Evolutionary conservation across 2,797 vertebrate genomes (phyloP), one percentile per base, ranked within the genome.

Genomic region (Acanthurus lineatus): DNA sequence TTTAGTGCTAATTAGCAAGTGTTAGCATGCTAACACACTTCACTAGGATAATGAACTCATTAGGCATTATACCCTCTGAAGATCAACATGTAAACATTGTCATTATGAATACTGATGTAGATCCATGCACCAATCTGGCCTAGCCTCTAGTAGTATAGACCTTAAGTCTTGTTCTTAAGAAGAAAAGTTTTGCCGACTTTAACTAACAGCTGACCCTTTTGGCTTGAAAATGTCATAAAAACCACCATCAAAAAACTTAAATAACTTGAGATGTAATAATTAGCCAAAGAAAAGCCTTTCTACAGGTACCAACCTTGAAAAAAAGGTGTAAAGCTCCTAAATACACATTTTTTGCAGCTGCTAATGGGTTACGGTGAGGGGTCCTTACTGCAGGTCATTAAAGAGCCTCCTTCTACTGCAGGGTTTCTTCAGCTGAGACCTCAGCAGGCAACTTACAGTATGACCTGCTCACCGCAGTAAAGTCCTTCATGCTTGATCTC

Each of bases 321-420:
- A 80, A 64, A 73, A 86, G 85, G 84, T 89, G 90, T 78, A 74
- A 89, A 86, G 48, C 65, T 52, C 67, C 5, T 16, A 83, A 87
- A 87, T 73, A 56, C 74, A 85, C 40, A 59, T 82, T 85, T 89
- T 86, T 83, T 88, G 76, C 40, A 48, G 77, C 57, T 85, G 83
- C 81, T 88, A 86, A 88, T 75, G 62, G 86, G 52, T 81, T 74
- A 38, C 71, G 83, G 45, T 61, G 40, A 82, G 49, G 67, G 85
- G 84, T 86, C 73, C 65, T 72, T 58, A 69, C 53, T 75, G 69
- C 57, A 64, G 76, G 60, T 82, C 85, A 76, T 91, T 91, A 91
- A 83, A 5, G 28, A 83, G 22, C 54, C 56, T 69, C 65, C 65
- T 63, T 76, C 40, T 40, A 67, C 44, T 58, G 22, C 32, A 32